Conservation (phyloP, 2,113 vertebrate species). For the Stomatorhinus ivindoensis region DNA sequence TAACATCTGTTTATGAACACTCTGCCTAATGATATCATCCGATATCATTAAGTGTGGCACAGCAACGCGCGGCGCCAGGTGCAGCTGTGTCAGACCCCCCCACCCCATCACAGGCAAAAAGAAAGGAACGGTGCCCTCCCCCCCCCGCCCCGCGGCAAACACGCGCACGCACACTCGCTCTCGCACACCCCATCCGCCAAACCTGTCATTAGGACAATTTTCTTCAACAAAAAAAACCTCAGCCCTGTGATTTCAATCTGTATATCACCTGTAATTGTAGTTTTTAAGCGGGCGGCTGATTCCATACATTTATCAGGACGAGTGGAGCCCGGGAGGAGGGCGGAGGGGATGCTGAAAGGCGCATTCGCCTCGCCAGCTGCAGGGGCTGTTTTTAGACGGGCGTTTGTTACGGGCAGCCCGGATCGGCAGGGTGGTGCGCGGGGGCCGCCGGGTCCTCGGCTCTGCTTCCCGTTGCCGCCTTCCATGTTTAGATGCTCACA, state of each 20-base stretch:
- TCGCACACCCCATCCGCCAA: slow-evolving; percentile 58
- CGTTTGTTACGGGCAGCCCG: slow-evolving; percentile 69
- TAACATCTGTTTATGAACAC: slow-evolving; percentile 99
- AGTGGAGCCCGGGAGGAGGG: slow-evolving; percentile 66
- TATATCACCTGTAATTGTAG: slow-evolving; percentile 99
- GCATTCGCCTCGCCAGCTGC: slow-evolving; percentile 68
- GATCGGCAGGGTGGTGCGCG: slow-evolving; percentile 18
- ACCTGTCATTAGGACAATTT: slow-evolving; percentile 99
- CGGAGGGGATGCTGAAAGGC: slow-evolving; percentile 62
- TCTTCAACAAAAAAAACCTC: slow-evolving; percentile 82
- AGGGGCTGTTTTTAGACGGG: slow-evolving; percentile 65
- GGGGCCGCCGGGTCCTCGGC: slow-evolving; percentile 76
- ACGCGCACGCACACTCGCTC: slow-evolving; percentile 35
- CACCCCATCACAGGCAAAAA: background rate
- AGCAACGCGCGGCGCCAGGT: slow-evolving; percentile 89
- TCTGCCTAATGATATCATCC: slow-evolving; percentile 99
- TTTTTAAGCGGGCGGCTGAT: slow-evolving; percentile 97
- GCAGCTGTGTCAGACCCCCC: slow-evolving; percentile 88
- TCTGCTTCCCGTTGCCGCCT: slow-evolving; percentile 82
- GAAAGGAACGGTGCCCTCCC: slow-evolving; percentile 30
- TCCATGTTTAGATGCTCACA: slow-evolving; percentile 90
- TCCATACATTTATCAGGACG: slow-evolving; percentile 98
- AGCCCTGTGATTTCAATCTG: slow-evolving; percentile 99
- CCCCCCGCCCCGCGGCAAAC: slow-evolving; percentile 61
- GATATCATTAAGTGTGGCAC: slow-evolving; percentile 99